phyloP scores from a whole-genome alignment of 2,797 vertebrate species.

The Phylloscopus collybita region DNA sequence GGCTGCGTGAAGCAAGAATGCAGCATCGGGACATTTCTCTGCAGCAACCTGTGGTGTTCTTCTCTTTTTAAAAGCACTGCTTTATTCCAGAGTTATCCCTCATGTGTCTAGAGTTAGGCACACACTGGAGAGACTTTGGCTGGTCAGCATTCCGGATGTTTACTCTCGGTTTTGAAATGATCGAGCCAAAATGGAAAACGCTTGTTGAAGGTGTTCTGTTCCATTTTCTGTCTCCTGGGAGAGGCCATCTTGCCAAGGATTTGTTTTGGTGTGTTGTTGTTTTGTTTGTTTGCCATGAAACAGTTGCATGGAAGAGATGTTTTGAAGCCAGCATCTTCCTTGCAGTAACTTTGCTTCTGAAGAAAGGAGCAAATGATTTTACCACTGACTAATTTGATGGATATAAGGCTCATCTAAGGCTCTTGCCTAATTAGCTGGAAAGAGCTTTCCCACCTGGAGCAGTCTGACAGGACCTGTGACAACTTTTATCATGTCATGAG shows the following conservation, averaged over 20 bases:
- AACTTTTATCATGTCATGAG: neutral
- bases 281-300: neutral
- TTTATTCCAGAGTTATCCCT: neutral
- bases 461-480: neutral
- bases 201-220: neutral
- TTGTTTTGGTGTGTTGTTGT: neutral
- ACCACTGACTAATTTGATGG: neutral
- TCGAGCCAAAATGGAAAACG: neutral
- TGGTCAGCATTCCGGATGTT: neutral
- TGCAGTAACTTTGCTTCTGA: neutral
- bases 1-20: neutral
- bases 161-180: neutral
- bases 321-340: neutral
- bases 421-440: neutral
- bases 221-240: neutral
- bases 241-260: neutral
- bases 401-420: neutral
- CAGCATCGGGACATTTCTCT: neutral
- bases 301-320: neutral
- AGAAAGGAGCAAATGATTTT: neutral
- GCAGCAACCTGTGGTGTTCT: neutral
- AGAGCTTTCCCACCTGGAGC: neutral
- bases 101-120: accelerated
- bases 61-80: neutral
- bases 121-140: neutral